Evolutionary conservation across 2,888 invertebrate genomes (phyloP), one percentile per base, ranked within the genome.

Genomic region (Dicyrtoma fusca): DNA sequence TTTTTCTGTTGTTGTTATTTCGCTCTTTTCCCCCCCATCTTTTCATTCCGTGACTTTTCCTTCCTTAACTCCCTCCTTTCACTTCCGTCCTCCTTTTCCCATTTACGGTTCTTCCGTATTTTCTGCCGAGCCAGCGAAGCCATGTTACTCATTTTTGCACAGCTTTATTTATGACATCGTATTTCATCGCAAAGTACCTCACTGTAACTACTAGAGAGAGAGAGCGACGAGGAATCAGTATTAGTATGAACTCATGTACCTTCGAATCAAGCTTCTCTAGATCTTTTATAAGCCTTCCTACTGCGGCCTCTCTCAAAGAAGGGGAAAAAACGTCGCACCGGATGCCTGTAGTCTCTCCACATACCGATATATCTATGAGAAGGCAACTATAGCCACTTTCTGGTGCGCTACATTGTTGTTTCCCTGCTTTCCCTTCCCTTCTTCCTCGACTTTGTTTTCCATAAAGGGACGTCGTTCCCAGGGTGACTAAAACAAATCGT

Each of bases 21-120:
- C 51, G 34, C 53, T 51, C 57, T n/a, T 51, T 55, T 34, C n/a
- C 17, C n/a, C 59, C 62, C 34, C 17, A 4, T 69, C 59, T 62
- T n/a, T 69, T 72, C 68, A 61, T 72, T 62, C 62, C 69, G 21
- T 69, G 72, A 72, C 69, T 71, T 63, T 62, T 53, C 63, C 51
- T 62, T 62, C 63, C 63, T 70, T 53, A 44, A 42, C 71, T 63
- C 26, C 53, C 63, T 71, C 71, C 55, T 44, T 71, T 62, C 62
- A 71, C 74, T 74, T 74, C 74, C 74, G 74, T 74, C 74, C 74
- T 71, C 47, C 74, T 51, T 71, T 70, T 61, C 62, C 68, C 62
- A 72, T 72, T 65, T 62, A 68, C 61, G 45, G 62, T 25, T 57
- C 55, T 61, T 65, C 64, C 71, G 53, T 71, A 63, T 53, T 71